Conservation (phyloP, 1,140 invertebrate species). For the Bemisia tabaci region DNA sequence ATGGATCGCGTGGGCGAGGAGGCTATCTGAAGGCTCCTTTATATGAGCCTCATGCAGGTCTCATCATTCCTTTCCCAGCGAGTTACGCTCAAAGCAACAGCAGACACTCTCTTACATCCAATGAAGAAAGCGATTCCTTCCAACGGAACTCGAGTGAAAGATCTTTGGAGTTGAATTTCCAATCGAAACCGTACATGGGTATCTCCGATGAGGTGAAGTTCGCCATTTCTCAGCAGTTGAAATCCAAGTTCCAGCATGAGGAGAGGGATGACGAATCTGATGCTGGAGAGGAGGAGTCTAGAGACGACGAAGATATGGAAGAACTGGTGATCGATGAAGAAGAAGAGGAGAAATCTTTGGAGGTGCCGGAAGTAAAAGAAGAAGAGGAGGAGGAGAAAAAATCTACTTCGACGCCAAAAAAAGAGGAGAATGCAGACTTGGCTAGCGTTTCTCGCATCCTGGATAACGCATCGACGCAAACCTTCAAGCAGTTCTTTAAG, state of each 20-base stretch:
- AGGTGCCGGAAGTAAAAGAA: constrained; percentile 11
- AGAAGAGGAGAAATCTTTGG: constrained; percentile 23
- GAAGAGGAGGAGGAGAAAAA: constrained; percentile 13
- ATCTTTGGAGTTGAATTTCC: background rate
- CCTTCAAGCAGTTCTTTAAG: constrained; percentile 40
- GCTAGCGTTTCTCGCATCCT: constrained; percentile 60
- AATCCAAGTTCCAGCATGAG: constrained; percentile 33
- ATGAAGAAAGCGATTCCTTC: background rate
- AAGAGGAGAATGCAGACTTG: constrained; percentile 37
- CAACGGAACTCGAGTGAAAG: background rate
- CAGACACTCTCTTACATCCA: background rate
- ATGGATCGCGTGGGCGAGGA: background rate
- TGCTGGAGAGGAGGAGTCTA: constrained; percentile 17
- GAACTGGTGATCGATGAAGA: constrained; percentile 55
- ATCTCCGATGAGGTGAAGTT: constrained; percentile 61
- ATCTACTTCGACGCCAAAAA: constrained; percentile 14
- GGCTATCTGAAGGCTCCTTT: background rate
- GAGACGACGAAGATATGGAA: constrained; percentile 47
- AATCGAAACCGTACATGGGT: background rate
- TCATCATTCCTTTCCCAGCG: background rate
- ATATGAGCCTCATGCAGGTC: background rate
- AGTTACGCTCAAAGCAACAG: background rate
- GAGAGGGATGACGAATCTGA: constrained; percentile 12
- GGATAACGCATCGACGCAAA: constrained; percentile 62
- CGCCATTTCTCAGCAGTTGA: constrained; percentile 62